Evolutionary conservation across 2,888 invertebrate genomes (phyloP).

Genomic region (Gortyna flavago): DNA sequence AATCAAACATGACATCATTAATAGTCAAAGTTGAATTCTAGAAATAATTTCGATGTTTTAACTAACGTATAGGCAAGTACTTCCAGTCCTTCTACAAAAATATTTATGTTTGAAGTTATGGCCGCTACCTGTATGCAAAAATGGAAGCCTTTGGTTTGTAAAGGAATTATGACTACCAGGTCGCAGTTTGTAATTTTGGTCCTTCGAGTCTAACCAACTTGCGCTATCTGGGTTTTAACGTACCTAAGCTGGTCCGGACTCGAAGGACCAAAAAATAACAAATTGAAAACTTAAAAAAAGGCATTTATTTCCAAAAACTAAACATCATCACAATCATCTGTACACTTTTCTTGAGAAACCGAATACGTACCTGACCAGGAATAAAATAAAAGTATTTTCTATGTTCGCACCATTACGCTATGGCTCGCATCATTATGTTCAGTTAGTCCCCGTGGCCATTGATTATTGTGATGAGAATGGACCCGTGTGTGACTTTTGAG

Average conservation of each 20-base stretch:
- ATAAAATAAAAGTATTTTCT: slow-evolving; percentile 82
- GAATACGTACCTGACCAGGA: slow-evolving; percentile 70
- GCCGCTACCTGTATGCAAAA: neutral
- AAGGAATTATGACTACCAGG: neutral
- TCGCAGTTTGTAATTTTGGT: neutral
- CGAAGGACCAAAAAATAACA: neutral
- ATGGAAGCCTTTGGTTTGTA: neutral
- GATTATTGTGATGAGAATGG: slow-evolving; percentile 84
- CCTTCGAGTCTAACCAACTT: neutral
- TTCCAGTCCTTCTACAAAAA: neutral
- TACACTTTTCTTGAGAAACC: slow-evolving; percentile 39
- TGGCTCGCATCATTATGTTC: slow-evolving; percentile 81
- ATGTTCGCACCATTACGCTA: slow-evolving; percentile 85
- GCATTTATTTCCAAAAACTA: neutral
- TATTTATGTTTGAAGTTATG: neutral
- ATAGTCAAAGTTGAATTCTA: neutral
- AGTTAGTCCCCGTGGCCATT: slow-evolving; percentile 81
- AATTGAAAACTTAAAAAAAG: neutral
- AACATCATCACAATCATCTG: neutral
- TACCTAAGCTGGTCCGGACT: no score
- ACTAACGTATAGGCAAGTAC: neutral
- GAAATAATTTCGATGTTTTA: neutral
- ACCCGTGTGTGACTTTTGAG: slow-evolving; percentile 67
- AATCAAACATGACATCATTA: neutral
- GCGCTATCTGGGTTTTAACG: no score